Conservation (phyloP, 2,797 vertebrate genomes). For the Cynodonichthys magdalenae region DNA sequence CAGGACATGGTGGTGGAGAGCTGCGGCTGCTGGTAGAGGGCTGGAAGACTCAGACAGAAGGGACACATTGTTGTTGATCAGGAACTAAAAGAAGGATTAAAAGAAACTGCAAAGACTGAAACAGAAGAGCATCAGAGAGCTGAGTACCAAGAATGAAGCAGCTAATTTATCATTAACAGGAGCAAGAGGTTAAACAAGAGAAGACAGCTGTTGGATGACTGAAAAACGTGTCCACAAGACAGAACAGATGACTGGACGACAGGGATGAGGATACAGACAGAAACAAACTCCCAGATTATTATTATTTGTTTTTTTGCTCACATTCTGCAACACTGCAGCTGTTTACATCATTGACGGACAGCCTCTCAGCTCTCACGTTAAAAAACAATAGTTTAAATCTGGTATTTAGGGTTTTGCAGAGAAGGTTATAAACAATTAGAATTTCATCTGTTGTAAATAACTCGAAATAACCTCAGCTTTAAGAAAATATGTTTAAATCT, state of each 20-base stretch:
- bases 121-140: conserved; percentile 32
- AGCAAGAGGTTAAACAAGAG: conserved; percentile 12
- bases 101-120: conserved; percentile 34
- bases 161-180: conserved; percentile 38
- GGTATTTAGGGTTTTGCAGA: too few species aligned
- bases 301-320: conserved; percentile 7
- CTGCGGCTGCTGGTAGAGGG: conserved; percentile 84
- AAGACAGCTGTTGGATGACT: conserved; percentile 16
- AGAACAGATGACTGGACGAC: conserved; percentile 20
- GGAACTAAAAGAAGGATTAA: conserved; percentile 25
- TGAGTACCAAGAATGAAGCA: conserved; percentile 20
- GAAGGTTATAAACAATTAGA: background rate
- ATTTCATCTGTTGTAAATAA: background rate
- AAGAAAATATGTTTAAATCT: background rate
- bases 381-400: conserved; percentile 13
- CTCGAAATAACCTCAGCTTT: background rate
- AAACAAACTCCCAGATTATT: conserved; percentile 43
- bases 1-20: conserved; percentile 90
- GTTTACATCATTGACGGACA: conserved; percentile 34
- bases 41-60: background rate
- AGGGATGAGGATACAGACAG: conserved; percentile 18
- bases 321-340: conserved; percentile 44
- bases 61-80: conserved; percentile 9
- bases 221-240: background rate
- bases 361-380: conserved; percentile 30